Evolutionary conservation across 2,797 vertebrate genomes (phyloP).

Genomic region (Chelonia mydas): DNA sequence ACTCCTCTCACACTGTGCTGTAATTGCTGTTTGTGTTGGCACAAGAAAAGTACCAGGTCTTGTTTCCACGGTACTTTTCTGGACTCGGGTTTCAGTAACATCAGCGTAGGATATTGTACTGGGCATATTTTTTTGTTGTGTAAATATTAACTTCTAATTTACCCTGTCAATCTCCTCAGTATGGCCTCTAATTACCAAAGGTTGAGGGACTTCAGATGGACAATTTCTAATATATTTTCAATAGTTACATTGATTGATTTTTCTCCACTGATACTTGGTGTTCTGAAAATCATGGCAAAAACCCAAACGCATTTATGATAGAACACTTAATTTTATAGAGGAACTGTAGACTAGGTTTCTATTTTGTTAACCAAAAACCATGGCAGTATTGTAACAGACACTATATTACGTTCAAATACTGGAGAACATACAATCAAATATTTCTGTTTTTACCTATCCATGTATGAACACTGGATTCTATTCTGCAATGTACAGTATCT

Average conservation of each 20-base stretch:
- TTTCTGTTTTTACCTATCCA: background rate
- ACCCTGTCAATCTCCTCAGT: slow-evolving; percentile 79
- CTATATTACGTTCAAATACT: background rate
- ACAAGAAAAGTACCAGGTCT: slow-evolving; percentile 81
- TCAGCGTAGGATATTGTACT: slow-evolving; percentile 89
- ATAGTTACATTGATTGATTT: slow-evolving; percentile 47
- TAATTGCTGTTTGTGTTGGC: slow-evolving; percentile 97
- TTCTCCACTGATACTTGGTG: slow-evolving; percentile 70
- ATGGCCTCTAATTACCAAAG: slow-evolving; percentile 80
- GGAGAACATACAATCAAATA: background rate
- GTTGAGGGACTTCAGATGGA: slow-evolving; percentile 77
- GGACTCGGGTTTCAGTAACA: slow-evolving; percentile 87
- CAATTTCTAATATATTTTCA: slow-evolving; percentile 83
- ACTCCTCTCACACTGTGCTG: slow-evolving; percentile 85
- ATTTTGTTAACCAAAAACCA: background rate
- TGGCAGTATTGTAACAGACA: background rate
- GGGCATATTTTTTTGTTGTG: slow-evolving; percentile 88
- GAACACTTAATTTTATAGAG: slow-evolving; percentile 19
- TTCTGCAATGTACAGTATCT: background rate
- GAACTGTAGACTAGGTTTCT: slow-evolving; percentile 4
- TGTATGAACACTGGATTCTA: background rate
- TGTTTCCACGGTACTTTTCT: slow-evolving; percentile 89
- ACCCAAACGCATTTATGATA: slow-evolving; percentile 31
- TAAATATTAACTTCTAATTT: slow-evolving; percentile 90
- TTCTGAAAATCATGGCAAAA: slow-evolving; percentile 44